phyloP scores from a whole-genome alignment of 2,888 invertebrate species.

The Calliphora vomitoria region DNA sequence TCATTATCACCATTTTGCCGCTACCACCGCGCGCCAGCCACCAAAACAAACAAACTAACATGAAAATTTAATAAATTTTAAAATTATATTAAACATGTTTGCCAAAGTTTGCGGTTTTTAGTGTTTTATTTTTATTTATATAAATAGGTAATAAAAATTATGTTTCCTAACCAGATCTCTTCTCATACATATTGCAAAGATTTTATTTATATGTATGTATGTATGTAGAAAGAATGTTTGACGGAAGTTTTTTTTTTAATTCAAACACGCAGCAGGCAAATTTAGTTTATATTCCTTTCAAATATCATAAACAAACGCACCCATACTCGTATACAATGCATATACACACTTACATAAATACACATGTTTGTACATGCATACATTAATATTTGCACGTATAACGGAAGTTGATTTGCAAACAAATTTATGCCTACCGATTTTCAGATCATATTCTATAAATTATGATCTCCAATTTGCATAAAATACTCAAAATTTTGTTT shows the following conservation, averaged over 20 bases:
- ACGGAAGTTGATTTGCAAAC: slow-evolving; percentile 54
- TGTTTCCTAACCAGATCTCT: background rate
- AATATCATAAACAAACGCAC: slow-evolving; percentile 6
- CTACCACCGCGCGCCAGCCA: background rate
- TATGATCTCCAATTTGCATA: slow-evolving; percentile 43
- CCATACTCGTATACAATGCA: background rate
- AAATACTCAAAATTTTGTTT: slow-evolving; percentile 27
- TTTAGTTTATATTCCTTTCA: slow-evolving; percentile 36
- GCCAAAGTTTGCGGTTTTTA: slow-evolving; percentile 33
- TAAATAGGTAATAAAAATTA: background rate
- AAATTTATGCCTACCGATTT: slow-evolving; percentile 56
- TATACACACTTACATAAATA: background rate
- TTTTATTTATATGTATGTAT: no score
- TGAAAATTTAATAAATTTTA: background rate
- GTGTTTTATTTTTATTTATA: slow-evolving; percentile 3
- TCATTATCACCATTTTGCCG: slow-evolving; percentile 13
- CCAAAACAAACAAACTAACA: background rate
- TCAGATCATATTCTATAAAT: slow-evolving; percentile 8
- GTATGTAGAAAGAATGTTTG: slow-evolving; percentile 5
- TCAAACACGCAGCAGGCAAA: slow-evolving; percentile 13
- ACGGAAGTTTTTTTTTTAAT: slow-evolving; percentile 33
- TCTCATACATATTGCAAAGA: background rate
- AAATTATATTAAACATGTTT: slow-evolving; percentile 52
- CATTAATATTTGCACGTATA: background rate
- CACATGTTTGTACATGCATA: background rate